Evolutionary conservation across 2,888 invertebrate species (phyloP).

Genomic region (Operophtera brumata): DNA sequence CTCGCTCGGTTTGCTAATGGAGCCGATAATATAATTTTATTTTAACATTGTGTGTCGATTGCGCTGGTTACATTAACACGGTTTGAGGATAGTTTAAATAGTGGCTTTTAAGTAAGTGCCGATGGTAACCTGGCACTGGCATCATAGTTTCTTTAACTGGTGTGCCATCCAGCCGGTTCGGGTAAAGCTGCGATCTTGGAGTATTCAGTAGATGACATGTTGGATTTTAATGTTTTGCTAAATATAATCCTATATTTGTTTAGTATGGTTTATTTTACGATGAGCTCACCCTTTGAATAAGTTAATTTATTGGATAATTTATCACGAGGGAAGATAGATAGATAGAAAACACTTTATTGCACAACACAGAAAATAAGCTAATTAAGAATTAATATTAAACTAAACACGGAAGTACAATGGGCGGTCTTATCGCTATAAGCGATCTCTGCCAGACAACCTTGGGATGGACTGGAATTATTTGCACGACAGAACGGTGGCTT

Average conservation of each 20-base stretch:
- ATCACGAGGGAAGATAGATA: no score
- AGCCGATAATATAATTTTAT: conserved; percentile 39
- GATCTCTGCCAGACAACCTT: no score
- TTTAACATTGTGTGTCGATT: conserved; percentile 70
- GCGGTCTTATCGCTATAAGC: no score
- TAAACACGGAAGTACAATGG: no score
- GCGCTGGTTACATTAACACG: conserved; percentile 69
- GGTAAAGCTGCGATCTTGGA: conserved; percentile 57
- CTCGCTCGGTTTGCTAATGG: conserved; percentile 31
- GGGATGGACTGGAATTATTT: no score
- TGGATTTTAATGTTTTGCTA: conserved; percentile 77
- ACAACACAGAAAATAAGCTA: no score
- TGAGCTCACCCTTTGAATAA: conserved; percentile 33
- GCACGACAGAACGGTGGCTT: no score
- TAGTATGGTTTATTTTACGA: conserved; percentile 72
- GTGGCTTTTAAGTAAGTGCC: conserved; percentile 66
- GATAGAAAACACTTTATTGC: no score
- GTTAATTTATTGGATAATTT: not conserved
- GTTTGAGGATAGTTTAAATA: conserved; percentile 67
- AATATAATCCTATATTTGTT: conserved; percentile 81
- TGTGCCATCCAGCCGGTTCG: conserved; percentile 44
- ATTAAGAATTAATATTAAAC: no score
- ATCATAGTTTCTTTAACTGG: conserved; percentile 63
- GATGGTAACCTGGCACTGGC: conserved; percentile 66
- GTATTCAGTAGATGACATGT: conserved; percentile 64